Base-by-base conservation (phyloP, 2,113 vertebrate genomes). In the Uria lomvia region DNA sequence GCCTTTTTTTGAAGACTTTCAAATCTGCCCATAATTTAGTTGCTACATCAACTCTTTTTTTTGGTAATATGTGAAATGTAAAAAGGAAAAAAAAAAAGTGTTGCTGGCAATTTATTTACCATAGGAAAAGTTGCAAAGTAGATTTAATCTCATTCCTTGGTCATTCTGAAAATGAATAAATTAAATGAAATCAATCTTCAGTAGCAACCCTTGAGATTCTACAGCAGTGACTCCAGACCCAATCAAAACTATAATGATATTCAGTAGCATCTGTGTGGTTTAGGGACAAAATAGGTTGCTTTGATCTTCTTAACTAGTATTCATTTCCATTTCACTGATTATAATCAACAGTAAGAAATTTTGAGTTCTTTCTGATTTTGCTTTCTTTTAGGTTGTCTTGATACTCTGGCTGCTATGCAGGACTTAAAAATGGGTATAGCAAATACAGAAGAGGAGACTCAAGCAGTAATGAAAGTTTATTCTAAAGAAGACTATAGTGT, bases 401-500 rank as follows among this genome's bases (percentile, higher is more conserved):
- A 99, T 97, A 99, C 99, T 15, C 98, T 99, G 96, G 99, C 99
- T 78, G 98, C 99, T 95, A 99, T 99, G 99, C 99, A 99, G 85
- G 99, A 99, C 92, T 98, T 99, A 93, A 99, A 99, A 97, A 99
- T 99, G 99, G 99, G 99, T 49, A 97, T 99, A 90, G 98, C 99
- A 81, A 99, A 98, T 67, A 98, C 99, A 32, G 99, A 99, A 94
- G 99, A 99, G 65, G 99, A 99, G 95, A 99, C 99, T 53, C 99
- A 99, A 97, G 99, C 99, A 50, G 99, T 99, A 91, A 99, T 99
- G 99, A 99, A 99, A 95, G 99, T 99, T 88, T 99, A 99, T 96
- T 99, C 99, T 83, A 99, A 99, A 96, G 99, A 99, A 97, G 99
- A 99, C 97, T 99, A 99, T 83, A 99, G 99, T 68, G 98, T 99